Conservation (phyloP, 2,113 vertebrate genomes). For the Corvus moneduloides region DNA sequence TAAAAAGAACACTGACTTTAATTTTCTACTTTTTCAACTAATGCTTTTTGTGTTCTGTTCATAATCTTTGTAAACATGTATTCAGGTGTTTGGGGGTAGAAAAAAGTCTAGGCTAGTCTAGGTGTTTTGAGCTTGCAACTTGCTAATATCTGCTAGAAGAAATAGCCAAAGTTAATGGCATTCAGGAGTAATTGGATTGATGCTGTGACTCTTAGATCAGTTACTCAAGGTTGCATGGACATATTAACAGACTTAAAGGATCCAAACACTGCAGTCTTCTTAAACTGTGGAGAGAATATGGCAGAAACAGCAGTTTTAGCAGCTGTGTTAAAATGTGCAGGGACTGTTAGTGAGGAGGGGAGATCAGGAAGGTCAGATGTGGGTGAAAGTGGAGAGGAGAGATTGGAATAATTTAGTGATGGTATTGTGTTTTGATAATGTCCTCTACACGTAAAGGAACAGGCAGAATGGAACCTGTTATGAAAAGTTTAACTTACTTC, state of each 20-base stretch:
- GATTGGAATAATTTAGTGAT: background rate
- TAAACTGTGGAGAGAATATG: background rate
- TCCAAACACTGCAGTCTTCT: background rate
- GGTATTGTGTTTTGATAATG: background rate
- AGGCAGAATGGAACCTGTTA: background rate
- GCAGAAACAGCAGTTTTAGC: background rate
- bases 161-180: background rate
- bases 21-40: background rate
- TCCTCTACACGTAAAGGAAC: background rate
- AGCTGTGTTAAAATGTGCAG: background rate
- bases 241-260: background rate
- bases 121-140: background rate
- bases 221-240: background rate
- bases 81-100: rapidly evolving
- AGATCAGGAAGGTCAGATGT: background rate
- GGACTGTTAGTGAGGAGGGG: background rate
- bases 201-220: background rate
- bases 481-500: background rate
- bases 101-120: background rate
- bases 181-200: background rate
- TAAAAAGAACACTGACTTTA: background rate
- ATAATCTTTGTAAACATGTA: background rate
- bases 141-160: background rate
- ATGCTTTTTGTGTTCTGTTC: background rate
- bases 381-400: background rate